phyloP scores from a whole-genome alignment of 2,113 vertebrate species.

The Indicator indicator region DNA sequence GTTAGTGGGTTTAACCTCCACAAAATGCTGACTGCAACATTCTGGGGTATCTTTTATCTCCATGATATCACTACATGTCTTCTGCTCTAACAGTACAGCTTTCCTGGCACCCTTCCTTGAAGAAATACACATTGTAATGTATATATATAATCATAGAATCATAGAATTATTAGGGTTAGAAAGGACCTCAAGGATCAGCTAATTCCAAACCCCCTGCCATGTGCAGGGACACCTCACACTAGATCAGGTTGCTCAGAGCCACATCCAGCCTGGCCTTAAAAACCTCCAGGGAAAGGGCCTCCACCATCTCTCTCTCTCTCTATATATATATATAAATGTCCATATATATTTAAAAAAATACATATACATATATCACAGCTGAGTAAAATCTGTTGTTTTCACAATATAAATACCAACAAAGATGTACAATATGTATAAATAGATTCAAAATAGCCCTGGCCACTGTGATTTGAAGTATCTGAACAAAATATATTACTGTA shows the following conservation, averaged over 20 bases:
- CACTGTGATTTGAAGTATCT: background rate
- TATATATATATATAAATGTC: too few species aligned
- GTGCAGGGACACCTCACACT: too few species aligned
- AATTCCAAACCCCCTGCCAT: too few species aligned
- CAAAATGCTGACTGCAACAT: background rate
- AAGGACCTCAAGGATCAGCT: too few species aligned
- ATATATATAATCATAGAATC: too few species aligned
- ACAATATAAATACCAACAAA: background rate
- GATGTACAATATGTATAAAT: background rate
- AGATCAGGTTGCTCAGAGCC: too few species aligned
- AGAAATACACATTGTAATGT: background rate
- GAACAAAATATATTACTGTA: background rate
- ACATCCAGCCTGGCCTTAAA: too few species aligned
- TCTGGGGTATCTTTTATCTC: background rate
- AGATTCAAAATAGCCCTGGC: background rate
- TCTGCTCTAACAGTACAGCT: background rate
- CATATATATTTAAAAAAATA: background rate
- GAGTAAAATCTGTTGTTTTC: background rate
- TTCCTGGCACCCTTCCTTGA: fast-evolving
- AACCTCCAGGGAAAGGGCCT: too few species aligned
- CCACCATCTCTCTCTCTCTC: too few species aligned
- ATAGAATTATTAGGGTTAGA: too few species aligned
- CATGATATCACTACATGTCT: background rate
- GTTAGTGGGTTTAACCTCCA: background rate
- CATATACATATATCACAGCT: background rate